phyloP scores from a whole-genome alignment of 35 echinoderm and acorn worm species.

The Patiria miniata region DNA sequence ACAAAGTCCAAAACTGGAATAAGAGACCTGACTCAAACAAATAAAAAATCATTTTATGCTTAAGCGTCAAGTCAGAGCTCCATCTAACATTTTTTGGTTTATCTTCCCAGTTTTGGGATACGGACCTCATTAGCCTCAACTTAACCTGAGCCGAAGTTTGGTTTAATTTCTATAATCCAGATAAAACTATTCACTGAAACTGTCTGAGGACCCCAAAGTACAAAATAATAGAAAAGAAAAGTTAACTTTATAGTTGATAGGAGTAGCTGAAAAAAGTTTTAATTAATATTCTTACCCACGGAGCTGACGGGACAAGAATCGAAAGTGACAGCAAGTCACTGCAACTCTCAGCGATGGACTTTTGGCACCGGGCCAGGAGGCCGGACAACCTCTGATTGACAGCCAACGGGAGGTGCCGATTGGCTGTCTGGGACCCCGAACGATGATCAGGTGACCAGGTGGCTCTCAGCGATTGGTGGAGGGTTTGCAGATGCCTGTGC shows the following conservation, averaged over 20 bases:
- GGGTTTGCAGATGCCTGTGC: slow-evolving; percentile 59
- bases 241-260: too few species aligned
- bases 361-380: slow-evolving; percentile 43
- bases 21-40: background rate
- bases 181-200: too few species aligned
- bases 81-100: background rate
- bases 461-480: slow-evolving; percentile 69
- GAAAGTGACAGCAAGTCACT: slow-evolving; percentile 71
- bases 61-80: background rate
- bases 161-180: too few species aligned
- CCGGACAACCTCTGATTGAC: slow-evolving; percentile 63
- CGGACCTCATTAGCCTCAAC: too few species aligned
- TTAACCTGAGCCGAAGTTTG: too few species aligned
- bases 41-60: background rate
- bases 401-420: slow-evolving; percentile 45
- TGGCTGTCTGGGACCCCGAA: background rate
- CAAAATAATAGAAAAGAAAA: too few species aligned
- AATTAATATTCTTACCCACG: slow-evolving; percentile 65
- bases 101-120: background rate
- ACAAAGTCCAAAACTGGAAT: background rate
- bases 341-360: slow-evolving; percentile 67
- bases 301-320: slow-evolving; percentile 79
- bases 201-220: too few species aligned
- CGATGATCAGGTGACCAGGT: slow-evolving; percentile 57
- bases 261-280: too few species aligned